phyloP scores from a whole-genome alignment of 2,888 invertebrate species.

The Euzophera pinguis region DNA sequence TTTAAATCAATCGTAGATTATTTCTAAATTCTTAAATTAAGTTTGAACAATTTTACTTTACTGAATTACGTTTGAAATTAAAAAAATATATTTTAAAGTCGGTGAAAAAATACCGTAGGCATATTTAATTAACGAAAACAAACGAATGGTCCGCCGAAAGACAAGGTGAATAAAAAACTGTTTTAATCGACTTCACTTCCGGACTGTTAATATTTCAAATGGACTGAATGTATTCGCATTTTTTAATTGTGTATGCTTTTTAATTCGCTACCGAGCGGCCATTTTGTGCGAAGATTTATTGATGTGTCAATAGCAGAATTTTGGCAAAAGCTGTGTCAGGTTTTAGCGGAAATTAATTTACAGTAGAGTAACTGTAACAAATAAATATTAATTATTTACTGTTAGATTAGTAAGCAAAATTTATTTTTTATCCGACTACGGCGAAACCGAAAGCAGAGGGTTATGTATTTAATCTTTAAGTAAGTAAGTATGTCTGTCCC shows the following conservation, averaged over 20 bases:
- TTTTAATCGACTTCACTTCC: not conserved
- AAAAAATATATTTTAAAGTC: not conserved
- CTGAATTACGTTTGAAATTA: no score
- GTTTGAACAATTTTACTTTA: no score
- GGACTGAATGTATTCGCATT: constrained; percentile 18
- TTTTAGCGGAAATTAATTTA: not conserved
- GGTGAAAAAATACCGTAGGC: not conserved
- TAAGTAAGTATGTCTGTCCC: no score
- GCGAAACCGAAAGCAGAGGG: no score
- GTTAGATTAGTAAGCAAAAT: no score
- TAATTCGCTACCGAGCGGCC: constrained; percentile 25
- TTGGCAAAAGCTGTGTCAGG: not conserved
- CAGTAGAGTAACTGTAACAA: not conserved
- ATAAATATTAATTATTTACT: no score
- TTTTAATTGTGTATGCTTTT: constrained; percentile 30
- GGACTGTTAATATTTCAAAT: constrained; percentile 29
- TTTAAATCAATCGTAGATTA: no score
- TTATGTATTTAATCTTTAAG: no score
- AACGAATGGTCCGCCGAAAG: not conserved
- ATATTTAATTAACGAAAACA: not conserved
- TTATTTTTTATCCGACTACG: no score
- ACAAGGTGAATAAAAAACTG: not conserved
- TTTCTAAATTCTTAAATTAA: no score
- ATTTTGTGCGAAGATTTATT: constrained; percentile 20
- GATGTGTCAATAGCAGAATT: constrained; percentile 9